Base-by-base conservation (phyloP, 2,797 vertebrate species). In the Pseudochromis fuscus region DNA sequence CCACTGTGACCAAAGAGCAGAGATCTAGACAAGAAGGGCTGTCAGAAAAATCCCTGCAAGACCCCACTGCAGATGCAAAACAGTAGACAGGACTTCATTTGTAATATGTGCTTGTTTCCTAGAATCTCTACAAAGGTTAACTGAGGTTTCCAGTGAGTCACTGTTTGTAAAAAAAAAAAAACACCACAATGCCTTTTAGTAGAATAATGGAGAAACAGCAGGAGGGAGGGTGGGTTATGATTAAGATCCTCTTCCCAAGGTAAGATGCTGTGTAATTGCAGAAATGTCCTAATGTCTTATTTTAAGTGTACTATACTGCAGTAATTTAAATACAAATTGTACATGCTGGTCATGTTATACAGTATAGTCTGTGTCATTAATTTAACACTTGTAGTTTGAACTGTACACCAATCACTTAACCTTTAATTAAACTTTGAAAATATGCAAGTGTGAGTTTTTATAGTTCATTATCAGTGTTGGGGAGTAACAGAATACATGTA, bases 1-100 rank as follows among this genome's bases (percentile, higher is more conserved):
- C 95, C 86, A 89, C 87, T 23, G 92, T 93, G 88, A 94, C 94
- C 5, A 95, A 93, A 5, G 95, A 95, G 71, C 88, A 92, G 69
- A 93, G 86, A 0, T 90, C 92, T 4, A 92, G 89, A 18, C 92
- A 93, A 82, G 93, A 95, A 46, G 94, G 93, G 33, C 13, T 21
- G 50, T 81, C 87, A 15, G 90, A 86, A 59, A 74, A 83, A 71
- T 52, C 76, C 28, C 75, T 57, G 49, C 87, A 84, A 55, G 44
- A 66, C 33, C 38, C 73, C 55, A 53, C 58, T 35, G 67, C 72
- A 59, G 79, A 82, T 38, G 67, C 75, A 38, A 80, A 87, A 70
- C 65, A 75, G 33, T 87, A 91, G 72, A 81, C 21, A 15, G 27
- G 40, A 57, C 52, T 30, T 73, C 5, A 28, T 57, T 52, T 59